These are phyloP conservation scores for Ophioderma brevispina DNA, from an alignment of 35 echinoderm and acorn worm species.

Conservation along the genomic window DNA sequence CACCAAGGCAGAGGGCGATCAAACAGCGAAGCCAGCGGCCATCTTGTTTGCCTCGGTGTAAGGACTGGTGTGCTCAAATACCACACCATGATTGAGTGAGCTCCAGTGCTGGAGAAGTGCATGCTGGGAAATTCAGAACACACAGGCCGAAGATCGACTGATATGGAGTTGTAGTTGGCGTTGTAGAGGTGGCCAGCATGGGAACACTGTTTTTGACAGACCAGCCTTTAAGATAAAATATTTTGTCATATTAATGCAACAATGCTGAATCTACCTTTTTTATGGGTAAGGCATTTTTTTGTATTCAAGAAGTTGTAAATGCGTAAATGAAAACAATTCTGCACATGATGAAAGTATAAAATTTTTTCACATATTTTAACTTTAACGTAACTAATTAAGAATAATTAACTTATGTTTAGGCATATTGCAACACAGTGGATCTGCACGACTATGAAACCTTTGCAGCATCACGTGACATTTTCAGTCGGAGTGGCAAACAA, in stretches of 20 bases:
- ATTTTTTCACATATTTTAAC: too few relatives aligned
- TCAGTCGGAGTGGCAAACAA: too few relatives aligned
- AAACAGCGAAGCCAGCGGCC: conserved; percentile 72
- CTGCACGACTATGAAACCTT: too few relatives aligned
- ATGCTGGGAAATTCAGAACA: conserved; percentile 62
- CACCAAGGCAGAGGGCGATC: conserved; percentile 30
- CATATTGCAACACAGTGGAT: too few relatives aligned
- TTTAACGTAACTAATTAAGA: too few relatives aligned
- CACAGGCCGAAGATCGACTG: conserved; percentile 82
- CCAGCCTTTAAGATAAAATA: conserved; percentile 66
- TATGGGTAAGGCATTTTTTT: too few relatives aligned
- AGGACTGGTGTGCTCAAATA: conserved; percentile 68
- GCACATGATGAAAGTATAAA: too few relatives aligned
- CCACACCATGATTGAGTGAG: conserved; percentile 78
- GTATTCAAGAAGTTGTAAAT: too few relatives aligned
- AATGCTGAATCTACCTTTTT: too few relatives aligned
- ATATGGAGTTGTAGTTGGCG: conserved; percentile 91
- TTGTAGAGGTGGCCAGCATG: conserved; percentile 93
- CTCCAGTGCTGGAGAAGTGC: conserved; percentile 63
- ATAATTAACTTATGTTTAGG: too few relatives aligned
- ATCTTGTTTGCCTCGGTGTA: conserved; percentile 23
- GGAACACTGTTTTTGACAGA: conserved; percentile 79
- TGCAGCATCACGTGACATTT: too few relatives aligned
- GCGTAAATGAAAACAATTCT: too few relatives aligned
- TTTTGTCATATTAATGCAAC: background rate